These are phyloP conservation scores for Casuarius casuarius DNA, from an alignment of 2,113 vertebrate genomes.

Conservation along the genomic window DNA sequence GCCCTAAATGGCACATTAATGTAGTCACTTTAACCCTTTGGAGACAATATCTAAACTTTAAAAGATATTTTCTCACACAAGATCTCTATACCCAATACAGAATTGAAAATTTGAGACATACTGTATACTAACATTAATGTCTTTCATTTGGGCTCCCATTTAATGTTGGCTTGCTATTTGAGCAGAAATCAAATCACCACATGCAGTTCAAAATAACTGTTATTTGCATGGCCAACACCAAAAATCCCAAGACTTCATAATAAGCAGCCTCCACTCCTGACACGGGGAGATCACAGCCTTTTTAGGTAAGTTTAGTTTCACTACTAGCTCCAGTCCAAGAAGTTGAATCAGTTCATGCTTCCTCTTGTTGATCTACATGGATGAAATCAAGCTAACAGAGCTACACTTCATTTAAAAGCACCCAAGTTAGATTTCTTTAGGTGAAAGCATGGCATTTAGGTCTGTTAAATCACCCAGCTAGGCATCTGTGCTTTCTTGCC, in stretches of 20 bases:
- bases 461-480: not conserved
- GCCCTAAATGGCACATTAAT: not conserved
- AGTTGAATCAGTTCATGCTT: not conserved
- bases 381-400: not conserved
- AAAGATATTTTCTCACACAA: not conserved
- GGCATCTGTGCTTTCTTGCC: not conserved
- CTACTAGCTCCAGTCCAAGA: not conserved
- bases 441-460: not conserved
- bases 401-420: not conserved
- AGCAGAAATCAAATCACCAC: not conserved
- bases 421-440: not conserved
- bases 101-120: not conserved
- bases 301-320: not conserved
- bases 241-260: fast-evolving
- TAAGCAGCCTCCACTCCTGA: not conserved
- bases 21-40: not conserved
- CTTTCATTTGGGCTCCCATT: conserved; percentile 5
- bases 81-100: not conserved
- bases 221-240: fast-evolving
- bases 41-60: not conserved
- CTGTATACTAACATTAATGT: not conserved
- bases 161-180: not conserved
- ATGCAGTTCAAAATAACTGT: not conserved
- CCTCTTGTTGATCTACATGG: not conserved
- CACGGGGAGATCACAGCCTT: not conserved